Evolutionary conservation across 2,113 vertebrate species (phyloP), one percentile per base, ranked within the genome.

Genomic region (Dasyprocta punctata): DNA sequence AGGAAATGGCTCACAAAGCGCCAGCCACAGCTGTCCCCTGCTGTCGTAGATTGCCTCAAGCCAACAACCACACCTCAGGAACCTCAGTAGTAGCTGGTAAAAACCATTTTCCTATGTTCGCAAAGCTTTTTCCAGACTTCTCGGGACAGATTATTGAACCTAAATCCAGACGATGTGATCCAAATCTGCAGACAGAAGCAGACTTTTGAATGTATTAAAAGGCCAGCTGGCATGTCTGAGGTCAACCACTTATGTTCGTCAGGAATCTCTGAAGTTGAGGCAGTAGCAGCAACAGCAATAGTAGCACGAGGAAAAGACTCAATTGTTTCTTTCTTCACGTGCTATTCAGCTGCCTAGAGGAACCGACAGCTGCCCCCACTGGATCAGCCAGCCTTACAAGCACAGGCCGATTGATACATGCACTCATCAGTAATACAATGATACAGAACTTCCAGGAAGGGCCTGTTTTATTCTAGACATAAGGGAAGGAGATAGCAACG

Each of bases 391-490:
- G 97, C 99, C 99, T 97, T 99, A 99, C 98, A 99, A 99, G 97
- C 99, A 99, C 96, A 99, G 99, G 0, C 99, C 99, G 1, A 99
- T 99, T 0, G 33, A 99, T 99, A 94, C 99, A 99, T 10, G 99
- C 99, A 28, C 99, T 99, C 86, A 99, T 99, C 97, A 99, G 99
- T 8, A 99, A 99, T 20, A 99, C 99, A 99, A 99, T 99, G 99
- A 99, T 99, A 94, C 99, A 99, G 97, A 99, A 99, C 97, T 99
- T 99, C 98, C 99, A 99, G 95, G 99, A 99, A 67, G 99, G 99
- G 98, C 99, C 4, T 99, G 99, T 98, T 99, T 99, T 95, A 98
- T 99, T 96, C 98, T 99, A 98, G 99, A 99, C 98, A 99, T 99
- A 82, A 99, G 99, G 99, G 99, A 99, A 99, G 99, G 99, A 90